Base-by-base conservation (phyloP, 2,113 vertebrate species). In the Phalacrocorax brasilianus region DNA sequence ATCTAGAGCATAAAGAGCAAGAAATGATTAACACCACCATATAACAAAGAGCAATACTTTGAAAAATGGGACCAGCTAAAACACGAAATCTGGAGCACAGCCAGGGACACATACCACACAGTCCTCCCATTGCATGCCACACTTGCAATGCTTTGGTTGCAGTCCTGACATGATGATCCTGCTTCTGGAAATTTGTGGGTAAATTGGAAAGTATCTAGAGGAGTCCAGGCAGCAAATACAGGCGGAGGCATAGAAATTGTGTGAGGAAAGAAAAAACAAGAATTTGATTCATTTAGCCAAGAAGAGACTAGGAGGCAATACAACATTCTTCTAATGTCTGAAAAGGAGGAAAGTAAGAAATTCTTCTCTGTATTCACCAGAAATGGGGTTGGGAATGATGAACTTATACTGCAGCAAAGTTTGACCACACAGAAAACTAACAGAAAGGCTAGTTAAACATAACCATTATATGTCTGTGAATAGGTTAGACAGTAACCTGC, bases 221-320 rank as follows among this genome's bases (percentile, higher is more conserved):
- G 6, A 14, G 19, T 71, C 6, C 6, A 82, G n/a, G 12, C 8
- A 75, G 35, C 2, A 90, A 38, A 83, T 44, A 50, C 4, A 18
- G 13, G 3, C 40, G 83, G 5, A 42, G 2, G 2, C 30, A 15
- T 12, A 79, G 14, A 88, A 75, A 62, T 0, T 9, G 3, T 66
- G 11, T 24, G 19, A 80, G 15, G 14, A 58, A 63, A 77, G 9
- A 26, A 12, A 38, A 5, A 22, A 44, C 6, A 17, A 24, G 42
- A n/a, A 12, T 0, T 3, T 10, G 3, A 6, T 84, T 75, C 0
- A 1, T 72, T 91, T 80, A 86, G 59, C 30, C 8, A 26, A 59
- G 19, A 82, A 42, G 6, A 76, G 14, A 65, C 20, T 72, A 12
- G 6, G 9, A 76, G 27, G n/a, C 5, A 68, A 50, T 12, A 26